Evolutionary conservation across 2,113 vertebrate genomes (phyloP).

Genomic region (Coturnix japonica): DNA sequence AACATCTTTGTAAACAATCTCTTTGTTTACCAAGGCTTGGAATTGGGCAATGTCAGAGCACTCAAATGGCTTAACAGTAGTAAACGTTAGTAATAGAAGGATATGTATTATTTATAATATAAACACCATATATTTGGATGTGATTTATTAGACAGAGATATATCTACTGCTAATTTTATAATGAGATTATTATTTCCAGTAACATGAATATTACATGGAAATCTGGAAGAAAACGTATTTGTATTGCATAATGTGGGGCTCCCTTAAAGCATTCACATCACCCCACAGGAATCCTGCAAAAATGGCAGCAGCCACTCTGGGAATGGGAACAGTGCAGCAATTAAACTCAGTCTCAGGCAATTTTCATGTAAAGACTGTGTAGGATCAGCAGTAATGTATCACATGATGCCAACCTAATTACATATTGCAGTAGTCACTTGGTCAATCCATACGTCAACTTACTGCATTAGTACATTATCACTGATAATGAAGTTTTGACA

Average conservation of each 20-base stretch:
- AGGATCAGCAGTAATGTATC: constrained; percentile 55
- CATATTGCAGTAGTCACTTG: constrained; percentile 63
- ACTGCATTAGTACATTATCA: constrained; percentile 68
- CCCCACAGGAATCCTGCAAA: not conserved
- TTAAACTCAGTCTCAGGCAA: constrained; percentile 43
- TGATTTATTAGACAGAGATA: not conserved
- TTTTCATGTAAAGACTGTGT: constrained; percentile 51
- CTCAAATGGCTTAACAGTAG: not conserved
- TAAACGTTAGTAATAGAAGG: not conserved
- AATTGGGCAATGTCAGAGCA: not conserved
- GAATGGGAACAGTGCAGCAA: not conserved
- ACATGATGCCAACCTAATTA: constrained; percentile 57
- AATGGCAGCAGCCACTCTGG: not conserved
- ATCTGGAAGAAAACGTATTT: not conserved
- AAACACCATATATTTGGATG: not conserved
- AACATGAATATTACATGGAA: not conserved
- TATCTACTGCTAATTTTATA: not conserved
- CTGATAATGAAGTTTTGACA: constrained; percentile 67
- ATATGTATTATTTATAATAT: not conserved
- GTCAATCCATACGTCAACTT: constrained; percentile 52
- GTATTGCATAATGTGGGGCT: not conserved
- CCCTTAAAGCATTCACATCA: not conserved
- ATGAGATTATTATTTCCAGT: not conserved
- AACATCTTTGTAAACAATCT: constrained; percentile 31
- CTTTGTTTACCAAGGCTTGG: constrained; percentile 11